Conservation (phyloP, 1,140 invertebrate genomes). For the Hycleus phaleratus region DNA sequence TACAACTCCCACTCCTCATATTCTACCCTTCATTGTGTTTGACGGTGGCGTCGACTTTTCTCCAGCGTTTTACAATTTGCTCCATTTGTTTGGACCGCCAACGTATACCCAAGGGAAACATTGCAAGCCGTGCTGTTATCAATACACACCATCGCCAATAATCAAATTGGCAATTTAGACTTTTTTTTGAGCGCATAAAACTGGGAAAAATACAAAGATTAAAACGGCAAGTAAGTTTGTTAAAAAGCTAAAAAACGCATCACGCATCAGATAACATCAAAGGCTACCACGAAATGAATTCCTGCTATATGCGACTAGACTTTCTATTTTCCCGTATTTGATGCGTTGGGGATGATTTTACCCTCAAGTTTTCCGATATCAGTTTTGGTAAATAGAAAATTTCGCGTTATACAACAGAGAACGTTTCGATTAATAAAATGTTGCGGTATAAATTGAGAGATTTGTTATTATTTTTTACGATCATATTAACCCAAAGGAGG, state of each 20-base stretch:
- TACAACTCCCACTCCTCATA: neutral
- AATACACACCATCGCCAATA: neutral
- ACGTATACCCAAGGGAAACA: slow-evolving; percentile 31
- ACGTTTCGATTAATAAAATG: too few relatives aligned
- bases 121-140: slow-evolving; percentile 21
- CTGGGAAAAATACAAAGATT: too few relatives aligned
- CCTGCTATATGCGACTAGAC: slow-evolving; percentile 2
- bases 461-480: too few relatives aligned
- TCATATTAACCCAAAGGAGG: too few relatives aligned
- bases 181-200: too few relatives aligned
- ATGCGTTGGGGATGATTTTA: too few relatives aligned
- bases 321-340: too few relatives aligned
- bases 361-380: too few relatives aligned
- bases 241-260: slow-evolving; percentile 14
- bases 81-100: slow-evolving; percentile 17
- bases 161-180: too few relatives aligned
- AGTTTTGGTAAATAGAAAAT: too few relatives aligned
- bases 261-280: slow-evolving; percentile 11
- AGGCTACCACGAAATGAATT: slow-evolving; percentile 13
- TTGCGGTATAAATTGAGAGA: too few relatives aligned
- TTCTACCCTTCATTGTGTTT: neutral
- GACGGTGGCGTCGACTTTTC: neutral
- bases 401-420: too few relatives aligned
- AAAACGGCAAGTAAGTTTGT: neutral
- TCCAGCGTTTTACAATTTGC: slow-evolving; percentile 11